Percentiles rank a stretch among this genome's conserved stretches.
phyloP scores from a whole-genome alignment of 2,888 invertebrate genomes.

The Mayetiola destructor region DNA sequence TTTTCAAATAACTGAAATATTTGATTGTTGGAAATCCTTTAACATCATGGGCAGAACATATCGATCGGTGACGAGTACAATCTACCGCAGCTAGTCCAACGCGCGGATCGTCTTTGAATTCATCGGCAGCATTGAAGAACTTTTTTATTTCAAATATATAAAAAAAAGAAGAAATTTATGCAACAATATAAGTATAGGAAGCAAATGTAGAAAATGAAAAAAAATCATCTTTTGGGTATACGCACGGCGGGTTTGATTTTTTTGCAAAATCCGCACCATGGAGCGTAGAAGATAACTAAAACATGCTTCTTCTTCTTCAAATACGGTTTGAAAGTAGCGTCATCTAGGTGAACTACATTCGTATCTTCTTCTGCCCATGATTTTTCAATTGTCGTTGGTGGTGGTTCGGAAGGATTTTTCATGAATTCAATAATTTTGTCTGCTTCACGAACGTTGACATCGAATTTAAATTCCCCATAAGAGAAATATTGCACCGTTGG shows the following conservation, averaged over 20 bases:
- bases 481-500: constrained; percentile 67
- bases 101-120: constrained; percentile 60
- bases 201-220: background rate
- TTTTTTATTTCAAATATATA: no score
- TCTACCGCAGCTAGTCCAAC: constrained; percentile 72
- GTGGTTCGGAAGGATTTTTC: constrained; percentile 63
- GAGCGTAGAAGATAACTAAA: constrained; percentile 82
- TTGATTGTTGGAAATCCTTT: constrained; percentile 76
- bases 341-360: constrained; percentile 61
- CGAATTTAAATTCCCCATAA: constrained; percentile 62
- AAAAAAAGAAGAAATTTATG: no score
- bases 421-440: constrained; percentile 52
- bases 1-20: constrained; percentile 68
- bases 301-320: constrained; percentile 77
- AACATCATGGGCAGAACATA: constrained; percentile 58
- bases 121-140: constrained; percentile 57
- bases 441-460: constrained; percentile 61
- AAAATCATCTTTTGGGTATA: background rate
- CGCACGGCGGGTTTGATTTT: constrained; percentile 51
- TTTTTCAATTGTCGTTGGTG: constrained; percentile 65
- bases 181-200: background rate
- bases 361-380: constrained; percentile 65
- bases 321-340: constrained; percentile 54
- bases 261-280: constrained; percentile 89
- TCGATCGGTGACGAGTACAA: constrained; percentile 47